A percentile compares a stretch with the other conserved stretches of the same genome.
Evolutionary conservation across 2,888 invertebrate species (phyloP).

Genomic region (Ophion obscuratus): DNA sequence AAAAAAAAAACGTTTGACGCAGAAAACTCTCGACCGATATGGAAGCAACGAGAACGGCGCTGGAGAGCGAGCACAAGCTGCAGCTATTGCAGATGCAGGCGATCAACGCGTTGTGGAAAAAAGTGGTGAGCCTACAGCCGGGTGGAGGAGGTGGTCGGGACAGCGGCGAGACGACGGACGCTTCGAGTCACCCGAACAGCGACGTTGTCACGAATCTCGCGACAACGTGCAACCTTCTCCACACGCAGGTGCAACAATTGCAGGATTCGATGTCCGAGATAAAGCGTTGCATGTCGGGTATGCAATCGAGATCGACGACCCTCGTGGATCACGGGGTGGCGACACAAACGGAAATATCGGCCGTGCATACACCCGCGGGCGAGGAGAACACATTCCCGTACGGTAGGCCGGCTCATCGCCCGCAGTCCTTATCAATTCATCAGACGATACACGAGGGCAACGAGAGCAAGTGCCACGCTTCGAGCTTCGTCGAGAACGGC

Average conservation of each 20-base stretch:
- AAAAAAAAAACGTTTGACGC: conserved; percentile 11
- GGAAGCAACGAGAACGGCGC: conserved; percentile 92
- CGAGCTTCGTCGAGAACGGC: conserved; percentile 76
- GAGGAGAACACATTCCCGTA: conserved; percentile 84
- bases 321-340: conserved; percentile 85
- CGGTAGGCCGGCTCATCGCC: conserved; percentile 75
- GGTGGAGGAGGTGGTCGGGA: conserved; percentile 73
- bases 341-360: conserved; percentile 93
- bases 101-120: conserved; percentile 95
- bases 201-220: conserved; percentile 90
- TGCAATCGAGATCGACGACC: conserved; percentile 73
- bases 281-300: conserved; percentile 88
- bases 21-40: conserved; percentile 93
- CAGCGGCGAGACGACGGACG: conserved; percentile 71
- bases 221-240: conserved; percentile 90
- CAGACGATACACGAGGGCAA: conserved; percentile 81
- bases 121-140: conserved; percentile 89
- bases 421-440: conserved; percentile 80
- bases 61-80: conserved; percentile 93
- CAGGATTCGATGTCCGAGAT: conserved; percentile 93
- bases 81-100: conserved; percentile 96
- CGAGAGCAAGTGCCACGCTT: conserved; percentile 77
- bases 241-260: conserved; percentile 91
- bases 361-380: conserved; percentile 89
- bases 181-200: conserved; percentile 83